Conservation (phyloP, 2,888 invertebrate genomes). For the Chaitophorus viminalis region DNA sequence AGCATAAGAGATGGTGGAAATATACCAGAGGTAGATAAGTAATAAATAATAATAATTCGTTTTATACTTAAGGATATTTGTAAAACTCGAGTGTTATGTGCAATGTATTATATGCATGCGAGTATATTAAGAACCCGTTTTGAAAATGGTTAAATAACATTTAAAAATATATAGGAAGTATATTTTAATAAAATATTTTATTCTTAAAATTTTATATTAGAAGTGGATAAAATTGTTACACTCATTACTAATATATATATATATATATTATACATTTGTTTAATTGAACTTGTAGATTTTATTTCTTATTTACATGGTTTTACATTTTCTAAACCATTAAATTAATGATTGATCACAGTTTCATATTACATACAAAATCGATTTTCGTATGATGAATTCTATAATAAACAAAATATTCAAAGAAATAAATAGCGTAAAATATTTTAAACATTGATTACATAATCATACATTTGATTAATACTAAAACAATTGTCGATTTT, state of each 20-base stretch:
- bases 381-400: no score
- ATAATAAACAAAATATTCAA: no score
- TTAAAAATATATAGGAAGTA: not conserved
- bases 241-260: no score
- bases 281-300: no score
- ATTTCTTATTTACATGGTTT: no score
- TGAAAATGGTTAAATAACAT: not conserved
- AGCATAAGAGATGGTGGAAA: conserved; percentile 1
- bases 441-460: no score
- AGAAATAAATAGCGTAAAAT: no score
- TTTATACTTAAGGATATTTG: conserved; percentile 15
- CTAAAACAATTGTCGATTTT: not conserved
- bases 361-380: no score
- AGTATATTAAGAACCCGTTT: not conserved
- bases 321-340: no score
- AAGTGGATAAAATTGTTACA: not conserved
- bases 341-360: no score
- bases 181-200: not conserved
- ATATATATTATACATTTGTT: no score
- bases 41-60: conserved; percentile 23
- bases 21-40: conserved; percentile 6
- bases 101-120: not conserved
- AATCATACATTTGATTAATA: no score
- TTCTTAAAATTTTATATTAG: not conserved
- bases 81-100: not conserved